phyloP scores from a whole-genome alignment of 2,113 vertebrate genomes.

The Chaetura pelagica region DNA sequence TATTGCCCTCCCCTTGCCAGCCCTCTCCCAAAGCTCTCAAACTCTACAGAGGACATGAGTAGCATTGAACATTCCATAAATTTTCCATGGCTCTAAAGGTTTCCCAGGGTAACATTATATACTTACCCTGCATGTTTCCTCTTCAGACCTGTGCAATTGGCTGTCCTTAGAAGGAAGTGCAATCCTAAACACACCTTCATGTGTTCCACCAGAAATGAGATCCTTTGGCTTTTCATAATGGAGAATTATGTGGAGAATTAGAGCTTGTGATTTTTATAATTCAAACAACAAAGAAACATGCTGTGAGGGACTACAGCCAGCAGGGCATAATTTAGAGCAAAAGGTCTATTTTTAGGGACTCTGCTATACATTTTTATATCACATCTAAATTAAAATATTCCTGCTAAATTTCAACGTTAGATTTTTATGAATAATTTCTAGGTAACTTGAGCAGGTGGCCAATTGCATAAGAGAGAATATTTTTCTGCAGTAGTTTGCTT shows the following conservation, averaged over 20 bases:
- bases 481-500: background rate
- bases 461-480: background rate
- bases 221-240: background rate
- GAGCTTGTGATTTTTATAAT: background rate
- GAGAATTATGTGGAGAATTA: background rate
- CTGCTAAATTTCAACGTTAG: background rate
- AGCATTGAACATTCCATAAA: background rate
- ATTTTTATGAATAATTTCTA: background rate
- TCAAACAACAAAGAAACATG: background rate
- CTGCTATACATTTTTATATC: background rate
- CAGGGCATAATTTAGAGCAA: background rate
- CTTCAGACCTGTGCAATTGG: background rate
- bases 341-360: background rate
- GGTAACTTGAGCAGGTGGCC: background rate
- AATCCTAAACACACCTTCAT: background rate
- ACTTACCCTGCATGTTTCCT: background rate
- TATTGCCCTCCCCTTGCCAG: fast-evolving
- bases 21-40: background rate
- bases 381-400: background rate
- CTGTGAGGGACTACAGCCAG: background rate
- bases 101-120: background rate
- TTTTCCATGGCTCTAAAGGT: background rate
- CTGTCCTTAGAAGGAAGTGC: background rate
- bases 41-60: background rate
- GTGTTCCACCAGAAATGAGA: background rate